Evolutionary conservation across 2,113 vertebrate genomes (phyloP), one percentile per base, ranked within the genome.

Genomic region (Natator depressus): DNA sequence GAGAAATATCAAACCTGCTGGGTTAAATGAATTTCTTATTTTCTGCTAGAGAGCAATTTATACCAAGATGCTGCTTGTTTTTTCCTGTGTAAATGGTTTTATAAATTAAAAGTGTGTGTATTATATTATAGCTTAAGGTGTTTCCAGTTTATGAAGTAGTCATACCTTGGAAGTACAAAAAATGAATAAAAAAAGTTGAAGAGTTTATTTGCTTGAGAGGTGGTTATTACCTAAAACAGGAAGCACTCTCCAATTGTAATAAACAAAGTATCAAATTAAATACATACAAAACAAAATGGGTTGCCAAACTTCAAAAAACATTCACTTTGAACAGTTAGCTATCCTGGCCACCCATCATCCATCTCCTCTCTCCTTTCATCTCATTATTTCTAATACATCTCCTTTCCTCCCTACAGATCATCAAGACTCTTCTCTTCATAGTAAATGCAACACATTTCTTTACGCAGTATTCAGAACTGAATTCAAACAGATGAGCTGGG

Each of bases 101-200:
- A 3, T 42, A 82, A 84, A 0, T 80, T 91, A 1, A 17, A 3
- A 1, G 5, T 17, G 4, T 1, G 27, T 38, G 65, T 53, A 35
- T 25, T 0, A 1, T 51, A 25, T 5, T 65, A 11, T 10, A 24
- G 42, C 4, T 62, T 35, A 84, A 88, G 49, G 25, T 42, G 4
- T 5, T 90, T 89, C 20, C 19, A 81, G 22, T 29, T 93, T 55
- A 95, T 85, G 17, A 79, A 51, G 10, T 80, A 93, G 50, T 0
- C 85, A 69, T 11, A 76, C 1, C 7, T 82, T 84, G 57, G 17
- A 22, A n/a, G 59, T 80, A 29, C n/a, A 88, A 11, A 92, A 93
- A 84, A 38, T 25, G 76, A 75, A 69, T 86, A 65, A 19, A 82
- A 82, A 27, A 89, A 87, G 49, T 1, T 89, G 25, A 59, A 50